Evolutionary conservation across 2,113 vertebrate genomes (phyloP).

Genomic region (Ammodramus savannarum): DNA sequence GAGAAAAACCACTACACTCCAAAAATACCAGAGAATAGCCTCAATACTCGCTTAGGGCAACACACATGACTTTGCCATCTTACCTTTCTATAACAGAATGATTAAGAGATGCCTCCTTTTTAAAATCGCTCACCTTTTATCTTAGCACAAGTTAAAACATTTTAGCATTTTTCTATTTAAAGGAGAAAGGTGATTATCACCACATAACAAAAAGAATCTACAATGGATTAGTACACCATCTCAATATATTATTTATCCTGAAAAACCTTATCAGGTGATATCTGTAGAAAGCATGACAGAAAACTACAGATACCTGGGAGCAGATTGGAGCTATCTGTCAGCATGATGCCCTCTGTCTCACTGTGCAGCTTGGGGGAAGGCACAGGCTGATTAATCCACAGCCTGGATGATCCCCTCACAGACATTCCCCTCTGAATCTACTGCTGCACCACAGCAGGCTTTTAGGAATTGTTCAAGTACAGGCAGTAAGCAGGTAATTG

Average conservation of each 20-base stretch:
- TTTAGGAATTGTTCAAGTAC: neutral
- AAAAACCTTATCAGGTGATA: neutral
- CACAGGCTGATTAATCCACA: neutral
- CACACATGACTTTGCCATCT: neutral
- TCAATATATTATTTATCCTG: neutral
- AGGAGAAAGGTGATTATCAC: neutral
- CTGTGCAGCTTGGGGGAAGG: neutral
- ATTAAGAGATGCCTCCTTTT: neutral
- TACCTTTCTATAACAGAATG: neutral
- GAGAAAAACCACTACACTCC: neutral
- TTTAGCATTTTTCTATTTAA: neutral
- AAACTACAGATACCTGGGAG: neutral
- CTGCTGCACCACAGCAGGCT: neutral
- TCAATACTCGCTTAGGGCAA: neutral
- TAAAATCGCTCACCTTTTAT: neutral
- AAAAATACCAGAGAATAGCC: neutral
- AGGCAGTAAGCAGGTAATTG: too few species aligned
- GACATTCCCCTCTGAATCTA: neutral
- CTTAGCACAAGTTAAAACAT: neutral
- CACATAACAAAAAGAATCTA: neutral
- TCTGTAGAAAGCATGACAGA: neutral
- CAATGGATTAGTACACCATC: neutral
- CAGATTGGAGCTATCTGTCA: neutral
- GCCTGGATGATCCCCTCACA: neutral
- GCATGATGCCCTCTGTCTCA: neutral